Percentiles rank a stretch among this genome's conserved stretches.
Evolutionary conservation across 1,140 invertebrate species (phyloP).

Genomic region (Neodiprion pinetum): DNA sequence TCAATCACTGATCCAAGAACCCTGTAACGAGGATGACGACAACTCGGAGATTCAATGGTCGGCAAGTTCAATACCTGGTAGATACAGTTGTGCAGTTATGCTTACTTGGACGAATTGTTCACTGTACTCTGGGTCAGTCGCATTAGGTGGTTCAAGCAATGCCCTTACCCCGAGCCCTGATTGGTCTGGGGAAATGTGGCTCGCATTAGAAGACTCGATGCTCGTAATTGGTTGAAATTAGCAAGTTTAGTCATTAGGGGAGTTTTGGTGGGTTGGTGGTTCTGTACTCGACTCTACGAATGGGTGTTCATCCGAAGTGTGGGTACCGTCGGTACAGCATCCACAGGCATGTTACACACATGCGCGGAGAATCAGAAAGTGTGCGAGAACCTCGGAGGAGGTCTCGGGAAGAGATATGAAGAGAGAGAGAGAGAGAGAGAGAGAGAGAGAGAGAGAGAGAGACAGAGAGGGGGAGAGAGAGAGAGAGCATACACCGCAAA

Average conservation of each 20-base stretch:
- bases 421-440: not conserved
- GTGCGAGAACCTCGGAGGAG: conserved; percentile 25
- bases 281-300: conserved; percentile 32
- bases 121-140: no score
- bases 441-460: not conserved
- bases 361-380: conserved; percentile 25
- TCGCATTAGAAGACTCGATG: conserved; percentile 11
- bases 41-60: no score
- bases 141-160: not conserved
- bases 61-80: no score
- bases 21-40: no score
- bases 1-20: no score
- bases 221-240: conserved; percentile 63
- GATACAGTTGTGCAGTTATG: no score
- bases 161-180: not conserved
- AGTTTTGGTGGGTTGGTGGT: conserved; percentile 50
- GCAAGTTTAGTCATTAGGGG: conserved; percentile 64
- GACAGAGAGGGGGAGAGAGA: not conserved
- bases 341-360: not conserved
- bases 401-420: conserved; percentile 4
- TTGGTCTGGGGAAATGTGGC: conserved; percentile 2
- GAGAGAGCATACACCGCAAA: conserved; percentile 43
- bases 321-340: conserved; percentile 11
- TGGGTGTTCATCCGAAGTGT: not conserved
- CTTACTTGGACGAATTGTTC: no score